A percentile compares a stretch with the other conserved stretches of the same genome.
Conservation (phyloP, 1,140 invertebrate species). For the Diuraphis noxia region DNA sequence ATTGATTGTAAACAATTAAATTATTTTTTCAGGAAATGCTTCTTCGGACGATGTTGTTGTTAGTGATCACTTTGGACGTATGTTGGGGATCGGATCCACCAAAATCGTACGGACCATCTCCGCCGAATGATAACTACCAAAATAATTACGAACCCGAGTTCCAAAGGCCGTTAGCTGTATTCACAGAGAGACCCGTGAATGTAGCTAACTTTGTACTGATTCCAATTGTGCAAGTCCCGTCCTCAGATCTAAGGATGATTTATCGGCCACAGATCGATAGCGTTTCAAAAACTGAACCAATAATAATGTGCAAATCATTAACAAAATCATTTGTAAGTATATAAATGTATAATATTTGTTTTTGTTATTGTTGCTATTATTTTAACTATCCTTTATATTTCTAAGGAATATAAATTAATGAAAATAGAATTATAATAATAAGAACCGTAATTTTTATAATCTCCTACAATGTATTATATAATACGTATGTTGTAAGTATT, state of each 20-base stretch:
- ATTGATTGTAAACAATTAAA: neutral
- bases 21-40: neutral
- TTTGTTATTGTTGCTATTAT: neutral
- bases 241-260: slow-evolving; percentile 25
- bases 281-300: slow-evolving; percentile 38
- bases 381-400: neutral
- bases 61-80: neutral
- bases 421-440: neutral
- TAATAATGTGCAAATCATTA: slow-evolving; percentile 42
- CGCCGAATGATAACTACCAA: neutral
- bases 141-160: slow-evolving; percentile 25
- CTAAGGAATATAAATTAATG: neutral
- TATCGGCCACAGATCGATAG: slow-evolving; percentile 45
- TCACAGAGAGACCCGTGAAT: slow-evolving; percentile 16
- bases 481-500: neutral
- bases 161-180: slow-evolving; percentile 37
- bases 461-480: neutral
- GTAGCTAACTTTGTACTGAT: slow-evolving; percentile 13
- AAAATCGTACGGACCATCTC: neutral
- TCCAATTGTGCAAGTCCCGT: slow-evolving; percentile 8
- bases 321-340: slow-evolving; percentile 44
- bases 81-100: neutral
- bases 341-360: neutral
- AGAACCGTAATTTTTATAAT: neutral
- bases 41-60: neutral